phyloP scores from a whole-genome alignment of 2,888 invertebrate species.

The Drosophila robusta region DNA sequence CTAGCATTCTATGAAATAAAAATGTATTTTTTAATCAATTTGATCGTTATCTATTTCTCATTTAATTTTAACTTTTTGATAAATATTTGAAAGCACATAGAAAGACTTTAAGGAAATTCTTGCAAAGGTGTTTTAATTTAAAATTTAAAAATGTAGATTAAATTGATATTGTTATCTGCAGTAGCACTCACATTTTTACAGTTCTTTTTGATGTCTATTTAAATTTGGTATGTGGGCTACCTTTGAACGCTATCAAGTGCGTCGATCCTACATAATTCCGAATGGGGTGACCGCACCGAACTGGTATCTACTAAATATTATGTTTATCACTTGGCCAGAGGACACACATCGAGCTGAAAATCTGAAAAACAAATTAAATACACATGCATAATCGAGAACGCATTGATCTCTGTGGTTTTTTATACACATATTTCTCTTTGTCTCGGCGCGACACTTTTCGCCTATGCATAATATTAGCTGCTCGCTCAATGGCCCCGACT shows the following conservation, averaged over 20 bases:
- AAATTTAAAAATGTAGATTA: background rate
- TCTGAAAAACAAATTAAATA: background rate
- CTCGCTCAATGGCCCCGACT: constrained; percentile 25
- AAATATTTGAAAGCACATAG: too few relatives aligned
- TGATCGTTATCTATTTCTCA: too few relatives aligned
- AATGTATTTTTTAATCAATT: too few relatives aligned
- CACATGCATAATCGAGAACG: constrained; percentile 2
- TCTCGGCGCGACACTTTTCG: constrained; percentile 30
- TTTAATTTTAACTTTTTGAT: too few relatives aligned
- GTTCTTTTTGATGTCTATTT: background rate
- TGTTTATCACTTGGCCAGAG: constrained; percentile 23
- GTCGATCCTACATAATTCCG: constrained; percentile 2
- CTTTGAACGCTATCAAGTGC: background rate
- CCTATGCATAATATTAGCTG: constrained; percentile 28
- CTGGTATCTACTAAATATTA: constrained; percentile 28
- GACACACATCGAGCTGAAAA: constrained; percentile 11
- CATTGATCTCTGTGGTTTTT: constrained; percentile 12
- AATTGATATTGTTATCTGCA: background rate
- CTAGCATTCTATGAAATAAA: too few relatives aligned
- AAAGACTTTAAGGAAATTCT: too few relatives aligned
- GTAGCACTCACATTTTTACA: background rate
- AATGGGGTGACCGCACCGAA: constrained; percentile 16
- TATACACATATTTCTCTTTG: constrained; percentile 9
- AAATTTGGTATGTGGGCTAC: background rate
- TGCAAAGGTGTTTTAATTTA: too few relatives aligned